Conservation (phyloP, 2,888 invertebrate genomes). For the Diarsia rubi region DNA sequence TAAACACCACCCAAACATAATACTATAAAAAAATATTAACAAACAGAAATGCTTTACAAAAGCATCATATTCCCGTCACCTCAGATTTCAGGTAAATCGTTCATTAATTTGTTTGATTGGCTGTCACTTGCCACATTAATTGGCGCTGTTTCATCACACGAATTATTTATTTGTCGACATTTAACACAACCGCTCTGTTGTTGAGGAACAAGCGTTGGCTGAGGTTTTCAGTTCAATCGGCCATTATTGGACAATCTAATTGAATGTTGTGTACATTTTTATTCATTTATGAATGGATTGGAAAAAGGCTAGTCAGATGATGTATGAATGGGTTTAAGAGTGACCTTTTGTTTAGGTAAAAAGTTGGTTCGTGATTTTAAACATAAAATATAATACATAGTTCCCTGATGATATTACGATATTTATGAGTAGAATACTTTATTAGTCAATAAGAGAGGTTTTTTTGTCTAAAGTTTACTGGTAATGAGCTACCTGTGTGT, state of each 20-base stretch:
- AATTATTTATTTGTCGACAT: conserved; percentile 19
- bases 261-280: background rate
- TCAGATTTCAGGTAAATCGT: conserved; percentile 15
- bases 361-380: background rate
- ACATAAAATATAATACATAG: too few relatives aligned
- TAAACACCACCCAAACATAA: background rate
- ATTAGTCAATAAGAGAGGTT: background rate
- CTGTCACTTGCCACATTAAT: conserved; percentile 34
- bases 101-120: conserved; percentile 35
- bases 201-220: background rate
- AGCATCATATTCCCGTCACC: background rate
- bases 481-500: too few relatives aligned
- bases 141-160: conserved; percentile 4
- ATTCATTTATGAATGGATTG: too few relatives aligned
- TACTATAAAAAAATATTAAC: background rate
- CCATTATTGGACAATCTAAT: background rate
- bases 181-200: background rate
- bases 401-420: too few relatives aligned
- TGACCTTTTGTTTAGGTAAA: background rate
- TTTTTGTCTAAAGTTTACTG: background rate
- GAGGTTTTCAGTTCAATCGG: background rate
- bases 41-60: background rate
- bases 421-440: background rate
- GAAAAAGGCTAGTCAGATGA: too few relatives aligned
- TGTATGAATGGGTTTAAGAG: background rate